These are phyloP conservation scores for Percopsis transmontana DNA, from an alignment of 2,113 vertebrate genomes.

Conservation along the genomic window DNA sequence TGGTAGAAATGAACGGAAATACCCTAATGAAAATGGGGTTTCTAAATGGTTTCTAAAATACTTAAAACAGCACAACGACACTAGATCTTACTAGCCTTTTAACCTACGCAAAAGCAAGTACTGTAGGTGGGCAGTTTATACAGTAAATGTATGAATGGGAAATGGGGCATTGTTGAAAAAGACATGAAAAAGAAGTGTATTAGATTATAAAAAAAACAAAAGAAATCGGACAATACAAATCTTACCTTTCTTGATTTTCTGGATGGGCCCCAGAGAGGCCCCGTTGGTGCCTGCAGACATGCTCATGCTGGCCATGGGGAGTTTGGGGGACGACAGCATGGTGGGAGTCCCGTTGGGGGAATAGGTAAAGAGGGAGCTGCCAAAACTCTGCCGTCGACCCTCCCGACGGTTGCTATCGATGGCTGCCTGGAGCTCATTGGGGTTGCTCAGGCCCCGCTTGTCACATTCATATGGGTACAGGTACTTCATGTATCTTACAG, in stretches of 20 bases:
- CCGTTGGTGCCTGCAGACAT: conserved; percentile 85
- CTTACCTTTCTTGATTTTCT: conserved; percentile 96
- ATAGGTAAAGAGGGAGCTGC: conserved; percentile 91
- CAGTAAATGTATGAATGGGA: too few species aligned
- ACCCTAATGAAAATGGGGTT: too few species aligned
- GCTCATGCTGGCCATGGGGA: conserved; percentile 79
- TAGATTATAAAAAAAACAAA: too few species aligned
- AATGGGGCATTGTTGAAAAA: too few species aligned
- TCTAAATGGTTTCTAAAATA: too few species aligned
- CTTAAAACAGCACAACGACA: too few species aligned
- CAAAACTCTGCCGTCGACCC: conserved; percentile 91
- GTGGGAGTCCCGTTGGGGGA: conserved; percentile 87
- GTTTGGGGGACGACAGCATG: conserved; percentile 90
- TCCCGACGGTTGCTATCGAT: conserved; percentile 96
- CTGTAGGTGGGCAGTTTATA: too few species aligned
- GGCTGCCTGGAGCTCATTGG: conserved; percentile 94
- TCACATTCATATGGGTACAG: conserved; percentile 98
- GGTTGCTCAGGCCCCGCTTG: conserved; percentile 91
- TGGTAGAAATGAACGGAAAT: too few species aligned
- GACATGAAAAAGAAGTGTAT: too few species aligned
- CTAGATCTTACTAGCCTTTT: too few species aligned
- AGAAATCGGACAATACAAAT: background rate
- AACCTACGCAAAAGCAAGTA: too few species aligned
- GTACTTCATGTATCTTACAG: conserved; percentile 96
- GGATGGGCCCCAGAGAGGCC: conserved; percentile 77